A percentile compares a stretch with the other conserved stretches of the same genome.
phyloP scores from a whole-genome alignment of 2,113 vertebrate genomes.

The Serinus canaria region DNA sequence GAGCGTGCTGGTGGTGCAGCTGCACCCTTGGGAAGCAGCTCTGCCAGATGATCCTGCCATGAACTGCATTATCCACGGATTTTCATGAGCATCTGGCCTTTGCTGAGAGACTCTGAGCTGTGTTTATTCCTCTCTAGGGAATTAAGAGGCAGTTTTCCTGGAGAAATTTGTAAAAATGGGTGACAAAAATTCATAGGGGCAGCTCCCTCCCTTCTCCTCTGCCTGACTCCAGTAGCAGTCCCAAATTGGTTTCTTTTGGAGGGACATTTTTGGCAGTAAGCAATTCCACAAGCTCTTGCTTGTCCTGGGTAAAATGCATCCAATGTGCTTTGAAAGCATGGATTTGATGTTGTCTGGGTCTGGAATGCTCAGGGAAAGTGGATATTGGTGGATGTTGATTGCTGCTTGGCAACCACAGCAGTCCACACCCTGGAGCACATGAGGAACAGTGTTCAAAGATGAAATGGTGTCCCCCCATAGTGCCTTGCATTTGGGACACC shows the following conservation, averaged over 20 bases:
- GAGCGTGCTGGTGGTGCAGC: rapidly evolving
- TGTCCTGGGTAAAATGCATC: background rate
- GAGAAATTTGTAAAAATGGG: background rate
- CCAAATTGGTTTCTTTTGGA: background rate
- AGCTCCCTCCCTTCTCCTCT: background rate
- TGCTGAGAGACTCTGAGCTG: background rate
- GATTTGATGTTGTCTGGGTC: background rate
- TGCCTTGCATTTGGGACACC: background rate
- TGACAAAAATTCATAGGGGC: background rate
- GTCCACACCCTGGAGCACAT: background rate
- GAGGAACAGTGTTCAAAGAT: background rate
- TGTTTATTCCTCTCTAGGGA: background rate
- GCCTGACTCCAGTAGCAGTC: background rate
- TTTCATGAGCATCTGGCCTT: background rate
- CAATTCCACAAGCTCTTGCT: background rate
- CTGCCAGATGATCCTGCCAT: rapidly evolving
- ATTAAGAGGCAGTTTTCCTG: background rate
- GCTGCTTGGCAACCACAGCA: background rate
- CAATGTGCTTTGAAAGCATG: rapidly evolving
- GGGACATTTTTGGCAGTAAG: background rate
- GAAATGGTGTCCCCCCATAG: background rate
- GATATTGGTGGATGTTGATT: background rate
- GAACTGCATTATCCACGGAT: background rate
- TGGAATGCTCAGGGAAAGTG: background rate
- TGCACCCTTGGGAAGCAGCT: background rate